phyloP scores from a whole-genome alignment of 1,140 invertebrate genomes.

The Thalassaphorura encarpata region DNA sequence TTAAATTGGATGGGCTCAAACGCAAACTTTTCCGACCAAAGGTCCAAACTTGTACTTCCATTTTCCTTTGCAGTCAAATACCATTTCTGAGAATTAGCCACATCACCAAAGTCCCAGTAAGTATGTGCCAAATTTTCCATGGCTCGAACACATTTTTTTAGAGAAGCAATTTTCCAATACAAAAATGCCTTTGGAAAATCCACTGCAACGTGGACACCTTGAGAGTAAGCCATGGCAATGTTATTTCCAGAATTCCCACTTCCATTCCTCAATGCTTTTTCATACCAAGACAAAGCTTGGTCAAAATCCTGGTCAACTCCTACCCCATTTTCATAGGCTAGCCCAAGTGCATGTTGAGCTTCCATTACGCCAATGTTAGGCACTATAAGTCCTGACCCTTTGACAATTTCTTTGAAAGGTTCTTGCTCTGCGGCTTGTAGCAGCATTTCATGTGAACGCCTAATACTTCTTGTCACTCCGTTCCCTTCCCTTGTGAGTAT shows the following conservation, averaged over 20 bases:
- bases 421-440: not conserved
- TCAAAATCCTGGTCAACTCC: not conserved
- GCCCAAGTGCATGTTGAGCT: slow-evolving; percentile 2
- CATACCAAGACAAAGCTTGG: slow-evolving; percentile 9
- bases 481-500: slow-evolving; percentile 7
- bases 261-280: slow-evolving; percentile 5
- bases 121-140: slow-evolving; percentile 8
- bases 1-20: not conserved
- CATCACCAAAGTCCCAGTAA: not conserved
- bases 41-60: not conserved
- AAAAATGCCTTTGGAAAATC: slow-evolving; percentile 13
- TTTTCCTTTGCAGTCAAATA: not conserved
- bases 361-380: slow-evolving; percentile 4
- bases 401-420: not conserved
- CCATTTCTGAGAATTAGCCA: not conserved
- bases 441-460: not conserved
- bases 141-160: not conserved
- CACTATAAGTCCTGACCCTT: not conserved
- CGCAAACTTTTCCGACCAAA: not conserved
- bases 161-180: slow-evolving; percentile 14
- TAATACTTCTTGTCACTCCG: slow-evolving; percentile 9
- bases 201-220: not conserved
- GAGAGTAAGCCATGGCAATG: slow-evolving; percentile 2
- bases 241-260: slow-evolving; percentile 8
- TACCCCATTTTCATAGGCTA: not conserved